Evolutionary conservation across 2,888 invertebrate genomes (phyloP), one percentile per base, ranked within the genome.

Genomic region (Saturnia pavonia): DNA sequence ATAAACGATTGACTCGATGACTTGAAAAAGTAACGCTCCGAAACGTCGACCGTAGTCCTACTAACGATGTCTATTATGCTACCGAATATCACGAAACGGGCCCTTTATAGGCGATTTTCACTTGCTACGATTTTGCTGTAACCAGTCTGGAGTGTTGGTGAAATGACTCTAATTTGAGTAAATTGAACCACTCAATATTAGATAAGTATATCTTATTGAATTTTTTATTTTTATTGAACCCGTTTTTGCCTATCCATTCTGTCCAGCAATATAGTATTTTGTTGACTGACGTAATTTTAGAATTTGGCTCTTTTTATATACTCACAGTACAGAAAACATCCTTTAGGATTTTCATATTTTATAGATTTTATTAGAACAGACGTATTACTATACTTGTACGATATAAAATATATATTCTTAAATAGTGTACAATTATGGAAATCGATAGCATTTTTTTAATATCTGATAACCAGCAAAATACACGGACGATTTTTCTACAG

Each of bases 1-100:
- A 94, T 94, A 92, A 94, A 93, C 92, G 94, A 93, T 92, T 92
- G 91, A 91, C 91, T 89, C 89, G 87, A 92, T 94, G 93, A 94
- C 93, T 93, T 91, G 93, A 92, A 92, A 92, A 94, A 92, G 90
- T 89, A 87, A 89, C 90, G 88, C 92, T 88, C 91, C 83, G 85
- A 86, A 88, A 86, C 86, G 88, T 84, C 86, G 88, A 84, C 86
- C 88, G 87, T 81, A 83, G 86, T 82, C 81, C 79, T 82, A 86
- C 89, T 93, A 93, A 91, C 91, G 92, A 92, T 82, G 87, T 86
- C 91, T 89, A 91, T 92, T 93, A 92, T 91, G 84, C 82, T 77
- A 74, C 80, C 80, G 79, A 83, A 89, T 88, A 88, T 86, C 82
- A 82, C 79, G 82, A 78, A 80, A 83, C 78, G 76, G n/a, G 74